Base-by-base conservation (phyloP, 2,888 invertebrate species). In the Plemyria rubiginata region DNA sequence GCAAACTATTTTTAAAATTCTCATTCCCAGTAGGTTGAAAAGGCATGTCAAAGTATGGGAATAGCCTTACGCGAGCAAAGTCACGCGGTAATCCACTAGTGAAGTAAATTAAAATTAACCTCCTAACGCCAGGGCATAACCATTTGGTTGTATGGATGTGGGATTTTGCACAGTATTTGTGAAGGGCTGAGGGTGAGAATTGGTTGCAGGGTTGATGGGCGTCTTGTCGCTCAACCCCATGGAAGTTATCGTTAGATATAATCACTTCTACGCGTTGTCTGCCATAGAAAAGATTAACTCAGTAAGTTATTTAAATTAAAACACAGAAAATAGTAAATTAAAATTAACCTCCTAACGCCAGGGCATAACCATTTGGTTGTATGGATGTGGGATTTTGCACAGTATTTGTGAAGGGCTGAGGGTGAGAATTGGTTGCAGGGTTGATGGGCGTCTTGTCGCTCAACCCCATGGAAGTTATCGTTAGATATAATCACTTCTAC, bases 171-270 rank as follows among this genome's bases (percentile, higher is more conserved):
- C 65, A 48, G 53, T 70, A 60, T 16, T 8, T 0, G 8, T 8
- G 38, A 52, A 40, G 54, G n/a, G 16, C 50, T 67, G 62, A 60
- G 55, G 61, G 51, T 61, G 60, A 28, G 28, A 66, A 59, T 67
- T 22, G 56, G 45, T 16, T 55, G 50, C 11, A 29, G 22, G 36
- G 53, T 22, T 52, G 51, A 43, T 51, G 50, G 55, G 59, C 58
- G 51, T 62, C 55, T 61, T 67, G 62, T 56, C 51, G 63, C 65
- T 64, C 62, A 59, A 68, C 71, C 70, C 65, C 68, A 70, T 71
- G 63, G 70, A 70, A 69, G 74, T 77, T 72, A 72, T 69, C 78
- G 73, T 81, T 73, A 78, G 76, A 78, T 79, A 80, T 78, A 76
- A 81, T 74, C 73, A 71, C 67, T 61, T 68, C 64, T 67, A 66